These are phyloP conservation scores for Danio albolineatus DNA, from an alignment of 2,797 vertebrate genomes.

Conservation along the genomic window DNA sequence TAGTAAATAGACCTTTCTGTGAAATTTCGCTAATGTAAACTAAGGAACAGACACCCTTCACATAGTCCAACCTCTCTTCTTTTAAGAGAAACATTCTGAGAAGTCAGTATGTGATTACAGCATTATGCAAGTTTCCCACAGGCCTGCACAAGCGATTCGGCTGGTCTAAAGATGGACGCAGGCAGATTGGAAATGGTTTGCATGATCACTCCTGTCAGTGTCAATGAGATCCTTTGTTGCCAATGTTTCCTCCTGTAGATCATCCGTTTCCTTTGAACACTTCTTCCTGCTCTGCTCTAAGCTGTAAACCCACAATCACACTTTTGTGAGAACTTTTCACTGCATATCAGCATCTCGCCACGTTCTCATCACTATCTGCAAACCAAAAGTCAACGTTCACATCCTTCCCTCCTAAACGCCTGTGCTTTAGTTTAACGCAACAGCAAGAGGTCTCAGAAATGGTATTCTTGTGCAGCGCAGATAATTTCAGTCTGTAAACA, in stretches of 20 bases:
- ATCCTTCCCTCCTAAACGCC: not conserved
- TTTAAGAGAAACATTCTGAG: not conserved
- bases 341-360: not conserved
- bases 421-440: not conserved
- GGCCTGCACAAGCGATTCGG: not conserved
- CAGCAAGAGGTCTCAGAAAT: not conserved
- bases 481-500: too few relatives aligned
- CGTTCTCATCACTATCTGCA: not conserved
- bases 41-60: too few relatives aligned
- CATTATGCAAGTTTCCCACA: not conserved
- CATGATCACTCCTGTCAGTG: constrained; percentile 67
- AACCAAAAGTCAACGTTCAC: constrained; percentile 4
- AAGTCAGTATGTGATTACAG: not conserved
- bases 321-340: not conserved
- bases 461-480: not conserved
- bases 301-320: constrained; percentile 2
- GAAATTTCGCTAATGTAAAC: too few relatives aligned
- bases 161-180: constrained; percentile 31
- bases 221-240: constrained; percentile 65
- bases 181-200: constrained; percentile 69
- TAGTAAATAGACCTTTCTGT: too few relatives aligned
- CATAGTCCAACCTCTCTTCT: not conserved
- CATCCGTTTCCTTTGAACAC: constrained; percentile 62
- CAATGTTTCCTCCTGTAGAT: constrained; percentile 56
- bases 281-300: constrained; percentile 57